A percentile compares a stretch with the other conserved stretches of the same genome.
Conservation (phyloP, 2,113 vertebrate species). For the Malurus elegans region DNA sequence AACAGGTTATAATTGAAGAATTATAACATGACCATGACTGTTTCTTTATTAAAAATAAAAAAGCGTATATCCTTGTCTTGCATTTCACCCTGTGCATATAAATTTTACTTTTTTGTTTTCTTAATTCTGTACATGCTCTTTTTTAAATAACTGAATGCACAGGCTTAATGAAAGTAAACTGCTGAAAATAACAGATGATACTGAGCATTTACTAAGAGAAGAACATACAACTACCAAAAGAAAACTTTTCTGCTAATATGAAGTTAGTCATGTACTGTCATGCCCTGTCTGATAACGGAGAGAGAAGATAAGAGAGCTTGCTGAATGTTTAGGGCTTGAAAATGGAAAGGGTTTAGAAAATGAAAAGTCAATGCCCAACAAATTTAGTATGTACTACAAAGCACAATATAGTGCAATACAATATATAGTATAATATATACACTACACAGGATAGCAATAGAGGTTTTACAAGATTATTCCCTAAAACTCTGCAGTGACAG, state of each 20-base stretch:
- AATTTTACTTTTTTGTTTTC: background rate
- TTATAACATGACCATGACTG: background rate
- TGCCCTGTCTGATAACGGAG: fast-evolving
- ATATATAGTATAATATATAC: background rate
- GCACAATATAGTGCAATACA: background rate
- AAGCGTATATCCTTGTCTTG: background rate
- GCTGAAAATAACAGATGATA: background rate
- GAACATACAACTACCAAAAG: background rate
- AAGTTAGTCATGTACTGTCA: background rate
- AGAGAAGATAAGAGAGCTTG: background rate
- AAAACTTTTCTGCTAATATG: background rate
- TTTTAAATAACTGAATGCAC: background rate
- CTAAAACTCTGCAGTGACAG: background rate
- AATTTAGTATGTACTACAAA: background rate
- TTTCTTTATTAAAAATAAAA: background rate
- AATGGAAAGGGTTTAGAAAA: background rate
- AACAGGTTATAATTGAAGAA: background rate
- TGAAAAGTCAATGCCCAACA: background rate
- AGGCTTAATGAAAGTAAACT: background rate
- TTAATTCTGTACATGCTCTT: background rate
- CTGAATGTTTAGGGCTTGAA: background rate
- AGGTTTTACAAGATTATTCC: background rate
- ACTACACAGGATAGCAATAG: background rate
- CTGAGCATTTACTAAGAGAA: background rate
- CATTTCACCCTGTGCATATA: background rate